These are phyloP conservation scores for Plumapathes pennacea DNA, from an alignment of 92 coral and sea anemone species.

Conservation along the genomic window DNA sequence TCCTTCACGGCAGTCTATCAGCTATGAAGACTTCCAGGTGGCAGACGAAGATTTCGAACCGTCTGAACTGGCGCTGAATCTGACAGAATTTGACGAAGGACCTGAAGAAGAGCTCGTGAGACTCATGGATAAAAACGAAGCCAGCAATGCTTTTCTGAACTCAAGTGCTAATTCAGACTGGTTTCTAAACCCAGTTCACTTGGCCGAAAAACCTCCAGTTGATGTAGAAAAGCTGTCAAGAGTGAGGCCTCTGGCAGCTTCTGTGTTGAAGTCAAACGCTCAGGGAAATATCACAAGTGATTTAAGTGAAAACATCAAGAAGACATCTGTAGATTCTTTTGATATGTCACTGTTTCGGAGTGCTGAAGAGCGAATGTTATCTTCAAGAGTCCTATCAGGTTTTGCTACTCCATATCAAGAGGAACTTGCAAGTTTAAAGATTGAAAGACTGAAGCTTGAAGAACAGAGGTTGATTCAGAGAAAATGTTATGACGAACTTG, in stretches of 20 bases:
- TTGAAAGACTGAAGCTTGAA: constrained; percentile 75
- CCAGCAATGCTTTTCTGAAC: constrained; percentile 30
- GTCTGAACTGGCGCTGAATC: constrained; percentile 58
- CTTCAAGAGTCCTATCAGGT: constrained; percentile 85
- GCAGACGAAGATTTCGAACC: constrained; percentile 69
- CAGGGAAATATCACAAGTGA: constrained; percentile 74
- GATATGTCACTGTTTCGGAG: constrained; percentile 77
- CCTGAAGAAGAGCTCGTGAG: constrained; percentile 74
- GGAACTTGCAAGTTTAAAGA: constrained; percentile 65
- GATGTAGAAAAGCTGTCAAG: constrained; percentile 60
- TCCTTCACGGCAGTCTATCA: constrained; percentile 39
- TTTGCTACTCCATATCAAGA: constrained; percentile 88
- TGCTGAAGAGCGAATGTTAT: constrained; percentile 87
- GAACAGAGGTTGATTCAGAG: constrained; percentile 76
- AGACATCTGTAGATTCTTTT: constrained; percentile 71
- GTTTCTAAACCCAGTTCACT: constrained; percentile 85
- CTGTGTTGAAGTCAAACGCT: constrained; percentile 67
- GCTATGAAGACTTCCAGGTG: constrained; percentile 45
- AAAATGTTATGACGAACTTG: constrained; percentile 77
- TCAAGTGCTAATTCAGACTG: constrained; percentile 63
- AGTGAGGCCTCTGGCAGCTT: constrained; percentile 80
- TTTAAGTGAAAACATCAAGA: constrained; percentile 65
- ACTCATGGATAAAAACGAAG: constrained; percentile 41
- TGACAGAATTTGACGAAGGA: constrained; percentile 78
- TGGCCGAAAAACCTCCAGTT: constrained; percentile 50